Conservation (phyloP, 2,113 vertebrate species). For the Gasterosteus nipponicus region DNA sequence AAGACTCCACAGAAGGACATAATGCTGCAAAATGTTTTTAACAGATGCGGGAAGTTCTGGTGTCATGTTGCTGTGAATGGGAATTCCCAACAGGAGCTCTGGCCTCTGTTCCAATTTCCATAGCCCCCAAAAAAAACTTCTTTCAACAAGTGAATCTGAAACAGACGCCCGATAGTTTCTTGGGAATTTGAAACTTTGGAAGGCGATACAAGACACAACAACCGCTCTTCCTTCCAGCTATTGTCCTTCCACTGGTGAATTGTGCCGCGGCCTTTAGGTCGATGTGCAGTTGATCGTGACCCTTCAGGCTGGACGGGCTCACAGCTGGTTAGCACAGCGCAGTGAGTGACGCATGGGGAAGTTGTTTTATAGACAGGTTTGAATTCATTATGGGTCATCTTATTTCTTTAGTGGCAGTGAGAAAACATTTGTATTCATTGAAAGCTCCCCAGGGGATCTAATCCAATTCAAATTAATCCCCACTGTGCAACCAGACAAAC, state of each 20-base stretch:
- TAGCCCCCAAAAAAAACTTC: not conserved
- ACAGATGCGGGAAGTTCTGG: conserved; percentile 14
- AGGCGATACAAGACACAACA: not conserved
- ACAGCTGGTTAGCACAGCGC: not conserved
- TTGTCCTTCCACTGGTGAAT: not conserved
- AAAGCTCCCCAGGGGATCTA: conserved; percentile 16
- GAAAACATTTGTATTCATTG: conserved; percentile 18
- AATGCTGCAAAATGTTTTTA: conserved; percentile 21
- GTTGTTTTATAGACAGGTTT: not conserved
- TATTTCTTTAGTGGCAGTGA: not conserved
- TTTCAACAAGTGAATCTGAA: not conserved
- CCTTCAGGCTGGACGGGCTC: not conserved
- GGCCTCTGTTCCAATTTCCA: not conserved
- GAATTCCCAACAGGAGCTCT: not conserved
- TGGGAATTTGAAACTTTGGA: conserved; percentile 2
- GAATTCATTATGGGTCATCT: not conserved
- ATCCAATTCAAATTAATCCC: conserved; percentile 21
- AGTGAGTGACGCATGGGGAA: not conserved
- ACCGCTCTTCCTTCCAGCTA: not conserved
- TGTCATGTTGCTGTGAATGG: not conserved
- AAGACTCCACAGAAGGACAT: conserved; percentile 35
- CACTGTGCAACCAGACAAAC: not conserved
- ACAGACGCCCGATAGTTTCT: not conserved
- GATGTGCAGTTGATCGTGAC: not conserved
- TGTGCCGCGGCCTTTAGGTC: not conserved